These are phyloP conservation scores for Crocuta crocuta DNA, from an alignment of 2,113 vertebrate species.

Conservation along the genomic window DNA sequence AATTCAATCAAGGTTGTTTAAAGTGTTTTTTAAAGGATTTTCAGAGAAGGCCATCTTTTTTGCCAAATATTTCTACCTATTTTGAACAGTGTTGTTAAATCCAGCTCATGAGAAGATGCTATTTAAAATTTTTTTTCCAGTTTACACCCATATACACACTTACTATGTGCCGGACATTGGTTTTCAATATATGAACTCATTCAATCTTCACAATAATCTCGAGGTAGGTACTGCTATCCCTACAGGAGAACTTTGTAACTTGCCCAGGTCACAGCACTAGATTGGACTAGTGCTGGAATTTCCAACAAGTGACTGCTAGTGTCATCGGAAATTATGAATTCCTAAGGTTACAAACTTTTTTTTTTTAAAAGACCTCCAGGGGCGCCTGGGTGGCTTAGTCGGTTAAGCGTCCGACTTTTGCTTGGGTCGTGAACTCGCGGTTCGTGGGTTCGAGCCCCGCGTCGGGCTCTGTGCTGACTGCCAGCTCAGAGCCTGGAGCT, in stretches of 20 bases:
- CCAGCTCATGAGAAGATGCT: background rate
- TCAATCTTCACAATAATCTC: background rate
- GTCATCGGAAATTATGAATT: background rate
- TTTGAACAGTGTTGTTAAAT: background rate
- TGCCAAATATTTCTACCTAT: background rate
- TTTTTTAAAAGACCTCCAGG: no score
- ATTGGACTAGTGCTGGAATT: background rate
- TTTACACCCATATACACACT: background rate
- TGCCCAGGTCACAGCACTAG: background rate
- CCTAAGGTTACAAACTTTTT: slow-evolving; percentile 1
- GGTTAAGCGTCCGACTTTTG: no score
- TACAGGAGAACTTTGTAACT: background rate
- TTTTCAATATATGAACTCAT: background rate
- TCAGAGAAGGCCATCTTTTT: background rate
- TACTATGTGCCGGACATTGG: background rate
- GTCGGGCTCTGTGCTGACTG: no score
- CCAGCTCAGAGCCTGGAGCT: no score
- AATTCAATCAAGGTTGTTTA: background rate
- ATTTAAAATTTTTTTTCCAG: background rate
- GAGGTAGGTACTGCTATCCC: background rate
- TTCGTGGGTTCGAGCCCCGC: no score
- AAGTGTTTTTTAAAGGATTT: slow-evolving; percentile 3
- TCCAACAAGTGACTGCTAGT: background rate
- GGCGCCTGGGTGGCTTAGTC: no score
- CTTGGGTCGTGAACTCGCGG: no score